Evolutionary conservation across 1,140 invertebrate genomes (phyloP).

Genomic region (Psilanteris sp.): DNA sequence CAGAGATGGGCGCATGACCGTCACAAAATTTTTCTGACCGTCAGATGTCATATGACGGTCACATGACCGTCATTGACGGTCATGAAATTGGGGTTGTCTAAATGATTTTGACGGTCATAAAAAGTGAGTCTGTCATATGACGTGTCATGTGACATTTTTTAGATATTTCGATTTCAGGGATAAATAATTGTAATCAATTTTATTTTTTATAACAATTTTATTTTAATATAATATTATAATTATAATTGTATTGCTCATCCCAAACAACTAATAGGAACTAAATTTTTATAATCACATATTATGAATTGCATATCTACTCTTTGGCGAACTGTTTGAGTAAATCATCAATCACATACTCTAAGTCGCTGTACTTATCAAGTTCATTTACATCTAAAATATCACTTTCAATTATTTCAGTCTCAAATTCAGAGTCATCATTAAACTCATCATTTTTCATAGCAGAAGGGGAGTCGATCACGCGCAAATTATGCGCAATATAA

Average conservation of each 20-base stretch:
- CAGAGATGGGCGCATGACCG: too few relatives aligned
- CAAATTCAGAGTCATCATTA: slow-evolving; percentile 5
- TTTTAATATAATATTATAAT: not conserved
- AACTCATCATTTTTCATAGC: not conserved
- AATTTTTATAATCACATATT: not conserved
- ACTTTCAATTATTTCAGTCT: not conserved
- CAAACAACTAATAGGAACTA: not conserved
- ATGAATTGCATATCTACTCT: not conserved
- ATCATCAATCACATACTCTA: slow-evolving; percentile 15
- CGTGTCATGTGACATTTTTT: slow-evolving; percentile 9
- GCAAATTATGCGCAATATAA: slow-evolving; percentile 52
- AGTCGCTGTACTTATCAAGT: too few relatives aligned
- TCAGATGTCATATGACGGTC: too few relatives aligned
- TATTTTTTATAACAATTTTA: too few relatives aligned
- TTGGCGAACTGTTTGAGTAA: slow-evolving; percentile 14
- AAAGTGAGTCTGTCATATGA: not conserved
- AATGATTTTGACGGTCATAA: slow-evolving; percentile 26
- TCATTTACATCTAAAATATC: not conserved
- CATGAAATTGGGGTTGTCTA: too few relatives aligned
- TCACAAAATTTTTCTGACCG: too few relatives aligned
- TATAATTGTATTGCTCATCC: not conserved
- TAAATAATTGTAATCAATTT: not conserved
- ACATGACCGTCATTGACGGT: too few relatives aligned
- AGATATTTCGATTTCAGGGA: not conserved
- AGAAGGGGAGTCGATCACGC: slow-evolving; percentile 12